Evolutionary conservation across 2,113 vertebrate species (phyloP), one percentile per base, ranked within the genome.

Genomic region (Hippocampus barbouri): DNA sequence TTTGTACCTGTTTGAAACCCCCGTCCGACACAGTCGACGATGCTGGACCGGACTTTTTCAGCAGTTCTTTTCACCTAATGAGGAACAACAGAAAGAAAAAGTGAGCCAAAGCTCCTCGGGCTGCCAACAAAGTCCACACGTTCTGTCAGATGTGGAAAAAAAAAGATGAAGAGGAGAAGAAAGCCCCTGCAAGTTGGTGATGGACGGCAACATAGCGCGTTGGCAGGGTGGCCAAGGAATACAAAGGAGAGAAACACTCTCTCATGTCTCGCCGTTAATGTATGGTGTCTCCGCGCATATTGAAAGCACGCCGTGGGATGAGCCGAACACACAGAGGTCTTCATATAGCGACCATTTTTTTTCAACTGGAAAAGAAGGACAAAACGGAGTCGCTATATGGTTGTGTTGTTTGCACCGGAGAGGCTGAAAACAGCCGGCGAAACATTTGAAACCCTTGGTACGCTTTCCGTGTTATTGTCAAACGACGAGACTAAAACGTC

Each of bases 1-100:
- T 83, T 75, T 78, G 11, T 69, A 84, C 75, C 82, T 75, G 79
- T 83, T 86, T 83, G 81, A 85, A 86, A 86, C 74, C 71, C 67
- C 34, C 72, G 68, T 34, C 74, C 72, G 76, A 80, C 77, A 70
- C 78, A 70, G 74, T 83, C 76, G 84, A 81, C 70, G 69, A 70
- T 66, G 38, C 76, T 1, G 51, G 74, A 69, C 78, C 45, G 27
- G 80, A 69, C 40, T 80, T 74, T 45, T 77, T 56, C 70, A 67
- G 71, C 61, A 16, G 9, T 61, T 45, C 76, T 61, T 79, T 70
- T 61, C 47, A 34, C 10, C 68, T 88, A 84, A 90, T 86, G 75
- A 88, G 83, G 62, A 30, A 79, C 83, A 75, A 76, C 49, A 71
- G 65, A 66, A 61, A 73, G 40, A 77, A 79, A 70, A 80, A 76